These are phyloP conservation scores for Drosophila simulans DNA, from an alignment of 1,140 invertebrate genomes.

Conservation along the genomic window DNA sequence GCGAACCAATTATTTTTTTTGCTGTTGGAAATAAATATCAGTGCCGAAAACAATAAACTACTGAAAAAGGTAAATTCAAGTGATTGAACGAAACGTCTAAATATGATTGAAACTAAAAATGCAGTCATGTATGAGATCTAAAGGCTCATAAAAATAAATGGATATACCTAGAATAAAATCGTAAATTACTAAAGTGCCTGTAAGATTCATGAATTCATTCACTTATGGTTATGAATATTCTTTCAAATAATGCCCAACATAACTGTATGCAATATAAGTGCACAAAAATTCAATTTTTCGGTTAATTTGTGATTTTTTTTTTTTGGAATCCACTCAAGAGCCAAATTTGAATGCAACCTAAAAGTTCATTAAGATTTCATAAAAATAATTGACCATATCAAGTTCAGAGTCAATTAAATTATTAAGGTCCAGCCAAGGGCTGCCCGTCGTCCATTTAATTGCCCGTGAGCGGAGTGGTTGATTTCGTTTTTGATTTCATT, in stretches of 20 bases:
- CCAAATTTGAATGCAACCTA: background rate
- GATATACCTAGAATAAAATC: background rate
- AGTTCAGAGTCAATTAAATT: conserved; percentile 17
- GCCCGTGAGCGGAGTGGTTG: conserved; percentile 26
- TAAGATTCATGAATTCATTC: too few species aligned
- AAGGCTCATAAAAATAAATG: too few species aligned
- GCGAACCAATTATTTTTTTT: conserved; percentile 20
- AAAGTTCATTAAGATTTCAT: background rate
- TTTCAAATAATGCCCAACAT: too few species aligned
- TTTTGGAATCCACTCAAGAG: background rate
- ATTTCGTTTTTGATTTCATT: conserved; percentile 50
- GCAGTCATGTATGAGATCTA: background rate
- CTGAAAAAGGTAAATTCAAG: conserved; percentile 34
- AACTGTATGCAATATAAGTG: too few species aligned
- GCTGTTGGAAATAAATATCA: conserved; percentile 11
- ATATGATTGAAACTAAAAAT: background rate
- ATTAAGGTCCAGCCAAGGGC: conserved; percentile 23
- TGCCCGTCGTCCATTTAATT: conserved; percentile 44
- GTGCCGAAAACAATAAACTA: conserved; percentile 12
- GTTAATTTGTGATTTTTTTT: background rate
- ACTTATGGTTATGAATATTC: too few species aligned
- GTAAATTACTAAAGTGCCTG: background rate
- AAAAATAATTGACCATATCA: conserved; percentile 12
- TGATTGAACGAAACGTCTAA: conserved; percentile 1
- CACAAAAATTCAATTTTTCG: background rate